Evolutionary conservation across 1,140 invertebrate species (phyloP), one percentile per base, ranked within the genome.

Genomic region (Steinernema feltiae): DNA sequence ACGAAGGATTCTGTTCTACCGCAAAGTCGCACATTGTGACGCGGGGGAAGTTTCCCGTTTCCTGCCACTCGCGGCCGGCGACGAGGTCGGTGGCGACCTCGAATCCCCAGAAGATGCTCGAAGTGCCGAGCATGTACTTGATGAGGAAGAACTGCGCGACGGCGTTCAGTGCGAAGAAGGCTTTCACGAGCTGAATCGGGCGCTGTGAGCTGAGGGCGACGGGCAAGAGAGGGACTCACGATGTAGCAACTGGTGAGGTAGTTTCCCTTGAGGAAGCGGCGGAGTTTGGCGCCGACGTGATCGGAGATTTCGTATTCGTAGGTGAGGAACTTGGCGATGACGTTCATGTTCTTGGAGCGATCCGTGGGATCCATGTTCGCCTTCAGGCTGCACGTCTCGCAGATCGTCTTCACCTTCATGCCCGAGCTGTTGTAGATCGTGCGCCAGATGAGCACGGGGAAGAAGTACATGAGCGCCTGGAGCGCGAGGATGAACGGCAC

Each of bases 391-490:
- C 84, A 86, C 18, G 82, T 85, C 32, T 85, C 83, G 48, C 84
- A 85, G 30, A 85, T 84, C 15, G 85, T 75, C 46, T 74, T 77
- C 18, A 85, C 85, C 71, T 84, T 86, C 32, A 81, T 76, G 7
- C 84, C 85, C 30, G 78, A 78, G 30, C 63, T 72, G 70, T 80
- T 83, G 53, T 85, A 85, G 18, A 86, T 79, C 18, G 79, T 31
- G 27, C 84, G 70, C 89, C 89, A 90, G 31, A 89, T 76, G 18
- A 86, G 87, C 17, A 88, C 84, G 7, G 89, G 88, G 24, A 87
- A 77, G 76, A 89, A 89, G 83, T 89, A 90, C 30, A 87, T 70
- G 69, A 89, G 91, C 1, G 90, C 88, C 82, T 88, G 86, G 24
- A 88, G 76, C 29, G 87, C 86, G n/a, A 89, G 74, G 69, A 89